phyloP scores from a whole-genome alignment of 2,113 vertebrate species.

The Petaurus breviceps region DNA sequence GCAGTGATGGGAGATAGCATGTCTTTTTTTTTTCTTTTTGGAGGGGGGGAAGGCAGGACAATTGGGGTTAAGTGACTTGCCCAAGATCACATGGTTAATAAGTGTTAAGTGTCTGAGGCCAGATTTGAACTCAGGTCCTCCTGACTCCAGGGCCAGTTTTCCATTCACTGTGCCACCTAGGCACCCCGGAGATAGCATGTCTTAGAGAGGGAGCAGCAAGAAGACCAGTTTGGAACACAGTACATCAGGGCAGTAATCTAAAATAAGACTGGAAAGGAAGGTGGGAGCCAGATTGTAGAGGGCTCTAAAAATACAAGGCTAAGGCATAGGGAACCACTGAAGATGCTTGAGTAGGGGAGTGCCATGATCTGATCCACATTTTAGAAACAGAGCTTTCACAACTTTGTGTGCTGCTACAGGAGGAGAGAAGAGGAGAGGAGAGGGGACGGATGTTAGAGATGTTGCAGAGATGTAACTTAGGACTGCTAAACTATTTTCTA shows the following conservation, averaged over 20 bases:
- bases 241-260: neutral
- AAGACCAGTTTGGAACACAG: neutral
- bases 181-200: neutral
- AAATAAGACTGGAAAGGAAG: neutral
- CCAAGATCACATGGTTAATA: too few species aligned
- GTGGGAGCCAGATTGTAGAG: neutral
- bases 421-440: neutral
- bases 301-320: neutral
- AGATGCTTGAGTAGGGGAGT: neutral
- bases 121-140: too few species aligned
- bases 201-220: neutral
- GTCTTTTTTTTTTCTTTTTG: too few species aligned
- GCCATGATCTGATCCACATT: neutral
- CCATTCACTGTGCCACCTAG: too few species aligned
- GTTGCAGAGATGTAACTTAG: neutral
- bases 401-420: neutral
- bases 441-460: neutral
- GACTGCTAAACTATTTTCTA: neutral
- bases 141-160: too few species aligned
- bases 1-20: neutral
- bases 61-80: too few species aligned
- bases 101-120: too few species aligned
- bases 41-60: too few species aligned
- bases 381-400: neutral
- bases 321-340: neutral